Conservation (phyloP, 2,888 invertebrate species). For the Thera britannica region DNA sequence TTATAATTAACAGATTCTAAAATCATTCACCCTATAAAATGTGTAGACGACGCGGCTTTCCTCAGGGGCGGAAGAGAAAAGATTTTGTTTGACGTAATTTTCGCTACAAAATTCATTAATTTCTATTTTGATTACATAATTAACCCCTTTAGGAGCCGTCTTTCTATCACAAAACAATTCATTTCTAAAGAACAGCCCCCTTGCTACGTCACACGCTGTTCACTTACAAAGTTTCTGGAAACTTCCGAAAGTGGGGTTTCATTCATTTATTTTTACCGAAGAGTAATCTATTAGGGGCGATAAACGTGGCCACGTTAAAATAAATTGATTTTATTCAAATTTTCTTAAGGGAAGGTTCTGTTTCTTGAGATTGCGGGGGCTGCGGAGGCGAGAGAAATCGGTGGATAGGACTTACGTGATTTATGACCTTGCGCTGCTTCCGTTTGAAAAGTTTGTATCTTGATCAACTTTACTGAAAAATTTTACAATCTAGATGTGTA, state of each 20-base stretch:
- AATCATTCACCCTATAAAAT: background rate
- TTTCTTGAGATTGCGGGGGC: slow-evolving; percentile 71
- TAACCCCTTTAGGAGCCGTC: slow-evolving; percentile 27
- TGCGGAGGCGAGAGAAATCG: slow-evolving; percentile 32
- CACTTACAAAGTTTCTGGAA: slow-evolving; percentile 38
- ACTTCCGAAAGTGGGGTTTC: slow-evolving; percentile 46
- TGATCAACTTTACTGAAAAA: too few relatives aligned
- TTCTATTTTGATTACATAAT: slow-evolving; percentile 32
- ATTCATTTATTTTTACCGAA: slow-evolving; percentile 66
- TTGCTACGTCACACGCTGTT: slow-evolving; percentile 35
- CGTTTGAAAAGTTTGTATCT: too few relatives aligned
- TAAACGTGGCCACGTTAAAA: slow-evolving; percentile 78
- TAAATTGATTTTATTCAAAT: slow-evolving; percentile 85
- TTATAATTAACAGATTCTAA: background rate
- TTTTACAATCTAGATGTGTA: too few relatives aligned
- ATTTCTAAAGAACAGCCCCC: slow-evolving; percentile 29
- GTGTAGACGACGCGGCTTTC: background rate
- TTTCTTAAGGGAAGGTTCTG: slow-evolving; percentile 74
- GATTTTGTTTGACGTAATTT: slow-evolving; percentile 10
- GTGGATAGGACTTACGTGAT: slow-evolving; percentile 22
- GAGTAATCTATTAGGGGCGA: slow-evolving; percentile 78
- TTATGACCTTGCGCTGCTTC: slow-evolving; percentile 9
- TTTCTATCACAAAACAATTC: slow-evolving; percentile 24
- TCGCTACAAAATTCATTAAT: slow-evolving; percentile 26
- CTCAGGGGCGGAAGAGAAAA: background rate